Conservation (phyloP, 2,113 vertebrate genomes). For the Nerophis ophidion region DNA sequence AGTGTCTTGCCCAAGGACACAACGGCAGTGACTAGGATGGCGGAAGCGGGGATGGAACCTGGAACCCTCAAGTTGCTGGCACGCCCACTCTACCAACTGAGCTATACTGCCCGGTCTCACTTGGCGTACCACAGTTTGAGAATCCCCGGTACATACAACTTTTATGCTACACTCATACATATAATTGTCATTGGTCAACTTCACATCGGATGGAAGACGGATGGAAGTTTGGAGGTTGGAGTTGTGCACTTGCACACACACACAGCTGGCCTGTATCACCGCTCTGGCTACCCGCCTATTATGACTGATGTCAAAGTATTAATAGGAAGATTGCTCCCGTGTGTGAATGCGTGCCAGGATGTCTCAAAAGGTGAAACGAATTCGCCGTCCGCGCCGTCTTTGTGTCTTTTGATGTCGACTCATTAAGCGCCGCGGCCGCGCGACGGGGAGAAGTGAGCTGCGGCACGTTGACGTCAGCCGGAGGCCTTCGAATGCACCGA, state of each 20-base stretch:
- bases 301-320: slow-evolving; percentile 44
- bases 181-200: background rate
- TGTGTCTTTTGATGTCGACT: slow-evolving; percentile 50
- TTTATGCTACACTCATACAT: background rate
- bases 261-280: slow-evolving; percentile 24
- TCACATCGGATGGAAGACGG: too few species aligned
- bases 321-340: slow-evolving; percentile 33
- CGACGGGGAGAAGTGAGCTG: slow-evolving; percentile 29
- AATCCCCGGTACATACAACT: background rate
- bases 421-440: slow-evolving; percentile 53
- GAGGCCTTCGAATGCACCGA: slow-evolving; percentile 53
- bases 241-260: slow-evolving; percentile 26
- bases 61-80: too few species aligned
- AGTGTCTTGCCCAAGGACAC: too few species aligned
- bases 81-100: too few species aligned
- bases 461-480: slow-evolving; percentile 56
- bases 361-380: slow-evolving; percentile 50
- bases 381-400: slow-evolving; percentile 33
- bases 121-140: too few species aligned
- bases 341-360: slow-evolving; percentile 34
- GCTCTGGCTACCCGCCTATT: slow-evolving; percentile 24
- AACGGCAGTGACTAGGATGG: too few species aligned
- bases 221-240: slow-evolving; percentile 41
- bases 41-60: too few species aligned
- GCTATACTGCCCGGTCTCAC: too few species aligned